Evolutionary conservation across 1,140 invertebrate genomes (phyloP).

Genomic region (Atopsyche davidsoni): DNA sequence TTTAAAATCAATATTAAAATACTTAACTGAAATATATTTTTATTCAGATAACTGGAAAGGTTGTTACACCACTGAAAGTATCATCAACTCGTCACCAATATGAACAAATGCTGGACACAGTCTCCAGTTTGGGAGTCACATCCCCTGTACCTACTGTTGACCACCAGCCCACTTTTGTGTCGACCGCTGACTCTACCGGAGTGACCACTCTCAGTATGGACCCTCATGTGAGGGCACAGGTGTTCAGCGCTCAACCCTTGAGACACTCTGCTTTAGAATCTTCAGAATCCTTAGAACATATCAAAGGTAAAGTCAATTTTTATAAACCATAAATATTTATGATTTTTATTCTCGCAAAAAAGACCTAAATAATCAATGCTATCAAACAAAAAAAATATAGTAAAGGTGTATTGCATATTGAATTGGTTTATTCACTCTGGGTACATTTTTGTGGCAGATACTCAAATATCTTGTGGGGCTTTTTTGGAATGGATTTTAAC

Average conservation of each 20-base stretch:
- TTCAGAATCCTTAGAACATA: slow-evolving; percentile 19
- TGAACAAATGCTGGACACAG: slow-evolving; percentile 78
- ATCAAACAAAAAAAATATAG: too few species aligned
- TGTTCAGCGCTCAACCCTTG: slow-evolving; percentile 32
- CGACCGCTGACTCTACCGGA: slow-evolving; percentile 32
- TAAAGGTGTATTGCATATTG: too few species aligned
- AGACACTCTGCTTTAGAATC: slow-evolving; percentile 11
- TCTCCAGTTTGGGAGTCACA: slow-evolving; percentile 41
- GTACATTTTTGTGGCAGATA: too few species aligned
- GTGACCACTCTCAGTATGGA: slow-evolving; percentile 54
- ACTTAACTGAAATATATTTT: too few species aligned
- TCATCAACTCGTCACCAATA: slow-evolving; percentile 81
- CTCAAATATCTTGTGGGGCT: too few species aligned
- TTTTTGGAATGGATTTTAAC: too few species aligned
- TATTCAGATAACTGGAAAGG: slow-evolving; percentile 64
- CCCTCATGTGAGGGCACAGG: slow-evolving; percentile 51
- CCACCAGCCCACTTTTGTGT: slow-evolving; percentile 30
- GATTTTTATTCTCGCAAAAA: too few species aligned
- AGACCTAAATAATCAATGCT: too few species aligned
- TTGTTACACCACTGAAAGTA: slow-evolving; percentile 78
- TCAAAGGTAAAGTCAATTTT: slow-evolving; percentile 26
- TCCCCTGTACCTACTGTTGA: slow-evolving; percentile 7
- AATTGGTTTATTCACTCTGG: too few species aligned
- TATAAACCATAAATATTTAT: slow-evolving; percentile 3
- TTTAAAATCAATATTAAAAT: too few species aligned